Conservation (phyloP, 2,888 invertebrate species). For the Melangyna quadrimaculata region DNA sequence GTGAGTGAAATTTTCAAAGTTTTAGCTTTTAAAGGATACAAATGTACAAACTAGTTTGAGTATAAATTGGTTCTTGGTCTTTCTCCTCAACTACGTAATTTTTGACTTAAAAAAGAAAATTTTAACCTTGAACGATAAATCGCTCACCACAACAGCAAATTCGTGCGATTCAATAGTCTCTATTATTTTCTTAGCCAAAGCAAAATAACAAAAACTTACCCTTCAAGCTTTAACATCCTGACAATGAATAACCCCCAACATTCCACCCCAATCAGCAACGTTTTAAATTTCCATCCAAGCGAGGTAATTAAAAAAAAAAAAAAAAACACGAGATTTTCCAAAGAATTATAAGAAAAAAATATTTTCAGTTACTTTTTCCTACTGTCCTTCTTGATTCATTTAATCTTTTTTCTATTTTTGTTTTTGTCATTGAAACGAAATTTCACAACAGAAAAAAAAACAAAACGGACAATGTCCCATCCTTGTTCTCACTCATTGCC, state of each 20-base stretch:
- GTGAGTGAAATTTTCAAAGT: no score
- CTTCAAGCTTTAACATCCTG: constrained; percentile 13
- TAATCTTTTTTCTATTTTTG: not conserved
- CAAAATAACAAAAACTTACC: constrained; percentile 16
- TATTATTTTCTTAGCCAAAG: not conserved
- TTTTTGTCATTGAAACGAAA: constrained; percentile 45
- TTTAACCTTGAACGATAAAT: no score
- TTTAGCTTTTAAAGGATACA: no score
- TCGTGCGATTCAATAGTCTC: not conserved
- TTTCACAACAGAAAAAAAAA: not conserved
- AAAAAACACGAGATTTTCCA: constrained; percentile 9
- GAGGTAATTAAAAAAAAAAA: constrained; percentile 46
- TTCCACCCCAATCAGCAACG: constrained; percentile 19
- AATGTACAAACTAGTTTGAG: no score
- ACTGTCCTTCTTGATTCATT: constrained; percentile 40
- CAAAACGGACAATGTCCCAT: constrained; percentile 52
- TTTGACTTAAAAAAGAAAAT: no score
- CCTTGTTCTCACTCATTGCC: constrained; percentile 37
- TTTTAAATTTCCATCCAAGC: constrained; percentile 29
- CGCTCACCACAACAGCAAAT: no score
- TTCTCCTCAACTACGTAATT: no score
- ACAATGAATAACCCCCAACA: constrained; percentile 22
- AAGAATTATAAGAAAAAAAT: constrained; percentile 12
- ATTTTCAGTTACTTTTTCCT: constrained; percentile 40
- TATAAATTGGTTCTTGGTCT: no score